Evolutionary conservation across 2,888 invertebrate genomes (phyloP).

Genomic region (Oscheius sp.): DNA sequence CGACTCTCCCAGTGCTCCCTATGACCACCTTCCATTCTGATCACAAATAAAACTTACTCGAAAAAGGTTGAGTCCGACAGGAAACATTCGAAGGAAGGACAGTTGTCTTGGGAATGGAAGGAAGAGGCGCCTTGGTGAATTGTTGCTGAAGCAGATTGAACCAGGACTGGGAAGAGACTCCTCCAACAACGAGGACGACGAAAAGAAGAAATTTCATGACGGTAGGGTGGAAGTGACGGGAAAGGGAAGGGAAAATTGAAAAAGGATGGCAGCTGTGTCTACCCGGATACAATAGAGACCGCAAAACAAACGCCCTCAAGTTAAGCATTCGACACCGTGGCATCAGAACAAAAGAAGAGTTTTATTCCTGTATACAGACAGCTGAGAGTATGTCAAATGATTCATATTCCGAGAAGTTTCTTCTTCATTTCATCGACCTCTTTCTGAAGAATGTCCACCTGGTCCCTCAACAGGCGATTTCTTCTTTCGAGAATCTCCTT

Average conservation of each 20-base stretch:
- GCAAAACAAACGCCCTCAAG: neutral
- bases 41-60: conserved; percentile 20
- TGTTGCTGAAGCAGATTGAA: neutral
- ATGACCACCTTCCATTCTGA: neutral
- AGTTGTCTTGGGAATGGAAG: conserved; percentile 1
- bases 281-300: neutral
- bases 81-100: neutral
- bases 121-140: neutral
- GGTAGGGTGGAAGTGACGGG: neutral
- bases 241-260: neutral
- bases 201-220: neutral
- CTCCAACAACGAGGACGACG: neutral
- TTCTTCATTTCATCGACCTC: conserved; percentile 16
- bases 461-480: neutral
- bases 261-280: conserved; percentile 1
- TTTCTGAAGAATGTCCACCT: conserved; percentile 3
- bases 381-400: neutral
- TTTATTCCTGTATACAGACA: too few species aligned
- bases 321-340: neutral
- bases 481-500: conserved; percentile 1
- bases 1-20: conserved; percentile 15
- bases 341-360: too few species aligned
- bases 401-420: neutral
- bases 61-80: neutral
- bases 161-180: neutral